phyloP scores from a whole-genome alignment of 1,140 invertebrate species.

The Bombus superbus region DNA sequence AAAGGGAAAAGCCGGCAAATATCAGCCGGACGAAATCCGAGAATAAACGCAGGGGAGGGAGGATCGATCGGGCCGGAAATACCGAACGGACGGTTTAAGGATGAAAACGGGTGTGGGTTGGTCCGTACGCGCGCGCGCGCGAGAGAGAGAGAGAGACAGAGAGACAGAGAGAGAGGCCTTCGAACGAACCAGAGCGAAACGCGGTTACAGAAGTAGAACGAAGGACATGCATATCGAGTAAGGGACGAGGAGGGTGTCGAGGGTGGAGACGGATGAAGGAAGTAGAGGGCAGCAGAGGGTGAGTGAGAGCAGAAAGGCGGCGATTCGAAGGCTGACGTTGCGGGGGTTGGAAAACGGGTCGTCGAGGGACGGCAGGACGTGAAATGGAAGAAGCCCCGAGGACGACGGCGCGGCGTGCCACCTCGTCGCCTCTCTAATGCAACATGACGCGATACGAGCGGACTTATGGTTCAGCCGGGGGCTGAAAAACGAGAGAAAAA shows the following conservation, averaged over 20 bases:
- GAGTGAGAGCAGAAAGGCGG: constrained; percentile 40
- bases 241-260: neutral
- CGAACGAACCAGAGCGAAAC: constrained; percentile 50
- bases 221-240: constrained; percentile 46
- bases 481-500: constrained; percentile 57
- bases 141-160: neutral
- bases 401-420: constrained; percentile 58
- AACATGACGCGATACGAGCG: constrained; percentile 72
- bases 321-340: constrained; percentile 26
- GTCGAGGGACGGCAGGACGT: constrained; percentile 57
- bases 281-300: constrained; percentile 19
- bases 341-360: constrained; percentile 28
- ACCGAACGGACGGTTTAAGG: constrained; percentile 41
- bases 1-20: neutral
- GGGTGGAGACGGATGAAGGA: neutral
- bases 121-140: constrained; percentile 17
- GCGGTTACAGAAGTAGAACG: constrained; percentile 46
- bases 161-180: constrained; percentile 26
- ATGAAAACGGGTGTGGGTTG: constrained; percentile 24
- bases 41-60: constrained; percentile 18
- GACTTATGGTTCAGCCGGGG: constrained; percentile 37
- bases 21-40: neutral
- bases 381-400: constrained; percentile 72
- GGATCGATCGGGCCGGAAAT: constrained; percentile 37
- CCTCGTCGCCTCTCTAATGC: constrained; percentile 72